Percentiles rank a stretch among this genome's conserved stretches.
Conservation (phyloP, 2,888 invertebrate genomes). For the Aporophyla nigra region DNA sequence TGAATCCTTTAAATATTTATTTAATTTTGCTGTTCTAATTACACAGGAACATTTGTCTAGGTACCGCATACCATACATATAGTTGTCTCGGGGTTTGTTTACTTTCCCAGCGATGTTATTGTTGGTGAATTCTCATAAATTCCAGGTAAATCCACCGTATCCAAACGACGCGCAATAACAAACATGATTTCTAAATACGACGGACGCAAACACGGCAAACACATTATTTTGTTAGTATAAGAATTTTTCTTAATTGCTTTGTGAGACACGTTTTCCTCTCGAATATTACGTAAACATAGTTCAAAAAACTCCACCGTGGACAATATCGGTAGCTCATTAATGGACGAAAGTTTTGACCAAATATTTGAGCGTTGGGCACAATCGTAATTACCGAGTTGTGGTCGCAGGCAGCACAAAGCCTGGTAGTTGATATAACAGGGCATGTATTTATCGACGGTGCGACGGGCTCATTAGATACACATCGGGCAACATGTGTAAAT, state of each 20-base stretch:
- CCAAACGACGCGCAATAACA: slow-evolving; percentile 80
- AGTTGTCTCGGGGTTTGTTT: slow-evolving; percentile 73
- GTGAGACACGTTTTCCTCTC: slow-evolving; percentile 78
- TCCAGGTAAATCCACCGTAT: slow-evolving; percentile 81
- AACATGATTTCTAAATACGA: slow-evolving; percentile 81
- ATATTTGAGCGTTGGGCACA: slow-evolving; percentile 87
- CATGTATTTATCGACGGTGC: slow-evolving; percentile 81
- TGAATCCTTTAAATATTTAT: slow-evolving; percentile 50
- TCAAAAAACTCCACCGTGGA: slow-evolving; percentile 78
- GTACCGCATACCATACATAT: slow-evolving; percentile 55
- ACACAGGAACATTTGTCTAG: slow-evolving; percentile 70
- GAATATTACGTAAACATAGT: slow-evolving; percentile 83
- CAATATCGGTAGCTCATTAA: slow-evolving; percentile 89
- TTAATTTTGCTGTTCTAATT: slow-evolving; percentile 71
- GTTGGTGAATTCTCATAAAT: slow-evolving; percentile 83
- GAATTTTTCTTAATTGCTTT: slow-evolving; percentile 81
- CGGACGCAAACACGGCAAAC: slow-evolving; percentile 80
- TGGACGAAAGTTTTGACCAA: slow-evolving; percentile 88
- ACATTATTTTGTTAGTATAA: slow-evolving; percentile 77
- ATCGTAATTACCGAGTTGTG: slow-evolving; percentile 85
- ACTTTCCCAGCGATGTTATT: slow-evolving; percentile 85
- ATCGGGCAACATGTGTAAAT: slow-evolving; percentile 87
- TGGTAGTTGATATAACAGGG: slow-evolving; percentile 87
- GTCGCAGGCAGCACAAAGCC: slow-evolving; percentile 82
- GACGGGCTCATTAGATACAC: slow-evolving; percentile 88